Conservation (phyloP, 2,113 vertebrate genomes). For the Sphyrna mokarran region DNA sequence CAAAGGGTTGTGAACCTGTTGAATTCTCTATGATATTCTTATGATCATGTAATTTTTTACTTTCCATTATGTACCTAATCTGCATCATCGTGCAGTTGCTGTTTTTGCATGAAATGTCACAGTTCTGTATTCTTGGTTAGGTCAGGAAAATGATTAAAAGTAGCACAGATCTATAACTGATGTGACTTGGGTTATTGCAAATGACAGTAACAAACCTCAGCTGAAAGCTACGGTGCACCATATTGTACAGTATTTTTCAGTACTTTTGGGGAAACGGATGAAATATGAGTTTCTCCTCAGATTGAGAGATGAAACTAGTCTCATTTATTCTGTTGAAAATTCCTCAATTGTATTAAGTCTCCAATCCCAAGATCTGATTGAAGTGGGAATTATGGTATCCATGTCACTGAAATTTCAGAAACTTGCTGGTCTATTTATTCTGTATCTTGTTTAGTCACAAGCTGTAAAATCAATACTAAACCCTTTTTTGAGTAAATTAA, state of each 20-base stretch:
- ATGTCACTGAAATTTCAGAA: background rate
- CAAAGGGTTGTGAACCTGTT: too few relatives aligned
- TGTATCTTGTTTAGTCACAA: background rate
- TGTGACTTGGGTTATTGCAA: background rate
- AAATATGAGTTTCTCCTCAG: background rate
- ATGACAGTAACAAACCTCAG: background rate
- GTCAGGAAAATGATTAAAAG: background rate
- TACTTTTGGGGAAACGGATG: background rate
- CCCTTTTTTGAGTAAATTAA: background rate
- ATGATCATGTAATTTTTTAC: background rate
- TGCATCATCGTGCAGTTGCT: background rate
- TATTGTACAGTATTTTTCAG: background rate
- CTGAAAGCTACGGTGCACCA: background rate
- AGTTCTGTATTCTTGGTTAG: background rate
- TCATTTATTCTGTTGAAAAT: background rate
- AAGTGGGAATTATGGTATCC: background rate
- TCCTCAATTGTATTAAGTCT: background rate
- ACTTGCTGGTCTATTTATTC: background rate
- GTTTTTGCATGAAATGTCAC: background rate
- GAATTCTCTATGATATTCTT: too few relatives aligned
- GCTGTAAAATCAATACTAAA: background rate
- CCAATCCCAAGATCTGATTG: background rate
- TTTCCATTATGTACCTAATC: background rate
- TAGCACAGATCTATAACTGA: background rate
- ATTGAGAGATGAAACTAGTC: background rate